Evolutionary conservation across 2,888 invertebrate species (phyloP).

Genomic region (Cephus sareptanus): DNA sequence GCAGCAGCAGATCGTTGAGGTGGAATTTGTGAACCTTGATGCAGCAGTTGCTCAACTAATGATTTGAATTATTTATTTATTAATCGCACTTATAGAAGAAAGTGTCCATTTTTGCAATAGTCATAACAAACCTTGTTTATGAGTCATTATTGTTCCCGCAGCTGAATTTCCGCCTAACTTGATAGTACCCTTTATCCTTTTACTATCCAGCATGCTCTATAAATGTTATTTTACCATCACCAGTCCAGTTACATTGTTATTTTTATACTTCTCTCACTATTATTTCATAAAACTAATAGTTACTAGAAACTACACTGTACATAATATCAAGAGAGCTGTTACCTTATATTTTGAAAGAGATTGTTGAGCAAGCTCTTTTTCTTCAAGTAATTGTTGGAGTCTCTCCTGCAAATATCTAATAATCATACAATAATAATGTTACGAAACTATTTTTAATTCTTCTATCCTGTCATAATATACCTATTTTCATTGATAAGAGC

Average conservation of each 20-base stretch:
- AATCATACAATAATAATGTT: constrained; percentile 15
- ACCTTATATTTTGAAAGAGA: constrained; percentile 83
- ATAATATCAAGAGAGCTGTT: constrained; percentile 33
- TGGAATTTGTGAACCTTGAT: constrained; percentile 70
- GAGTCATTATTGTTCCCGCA: constrained; percentile 80
- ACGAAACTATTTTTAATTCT: constrained; percentile 9
- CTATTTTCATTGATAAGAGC: constrained; percentile 84
- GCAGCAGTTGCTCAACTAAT: constrained; percentile 77
- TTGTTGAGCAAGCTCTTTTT: constrained; percentile 80
- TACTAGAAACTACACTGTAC: constrained; percentile 43
- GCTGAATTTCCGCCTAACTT: constrained; percentile 75
- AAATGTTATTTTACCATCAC: constrained; percentile 37
- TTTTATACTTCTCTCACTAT: background rate
- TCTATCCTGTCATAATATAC: constrained; percentile 44
- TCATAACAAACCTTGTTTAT: constrained; percentile 78
- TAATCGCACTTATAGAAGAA: no score
- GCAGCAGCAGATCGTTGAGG: constrained; percentile 74
- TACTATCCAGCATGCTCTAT: constrained; percentile 78
- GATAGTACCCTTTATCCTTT: constrained; percentile 77
- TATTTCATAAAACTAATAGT: background rate
- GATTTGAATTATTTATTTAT: no score
- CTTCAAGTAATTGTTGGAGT: constrained; percentile 81
- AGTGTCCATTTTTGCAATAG: background rate
- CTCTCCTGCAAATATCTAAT: constrained; percentile 80
- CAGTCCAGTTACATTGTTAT: background rate